Evolutionary conservation across 2,888 invertebrate species (phyloP), one percentile per base, ranked within the genome.

Genomic region (Brachypalpus laphriformis): DNA sequence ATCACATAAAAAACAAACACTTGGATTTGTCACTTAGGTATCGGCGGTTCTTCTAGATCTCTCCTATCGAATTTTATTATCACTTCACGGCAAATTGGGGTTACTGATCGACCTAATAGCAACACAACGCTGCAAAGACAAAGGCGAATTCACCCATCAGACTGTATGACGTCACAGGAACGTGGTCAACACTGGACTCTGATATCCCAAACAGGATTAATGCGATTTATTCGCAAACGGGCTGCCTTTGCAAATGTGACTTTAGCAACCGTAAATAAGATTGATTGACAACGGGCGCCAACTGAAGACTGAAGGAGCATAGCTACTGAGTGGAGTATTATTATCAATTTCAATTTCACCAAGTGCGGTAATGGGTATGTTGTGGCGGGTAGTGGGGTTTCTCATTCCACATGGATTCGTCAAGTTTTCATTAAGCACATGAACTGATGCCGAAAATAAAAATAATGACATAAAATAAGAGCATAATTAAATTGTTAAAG

Each of bases 81-180:
- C 37, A 16, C 31, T 31, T 18, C 20, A 4, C 9, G 2, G 5
- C 11, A n/a, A 8, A 40, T 37, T 61, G 54, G 45, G 63, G 74
- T 74, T 22, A 56, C 54, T 65, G 74, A 63, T 63, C 74, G 49
- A 49, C 14, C 34, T 31, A 42, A 1, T 9, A 31, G 5, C 59
- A 40, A 20, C 16, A 37, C 20, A 6, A 57, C 37, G 18, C 9
- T 16, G 28, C 14, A 3, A 28, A 22, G 3, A 28, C 71, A 16
- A 49, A 3, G 18, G 5, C 34, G 11, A 45, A 75, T 70, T 56
- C 70, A 61, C 72, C 63, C 76, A 51, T 68, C 66, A 77, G 71
- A 72, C 72, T 22, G 18, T 45, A 72, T 78, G 82, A 83, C 82
- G 78, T 78, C 82, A 78, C 54, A 8, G 45, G 20, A 28, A 59